Conservation (phyloP, 2,797 vertebrate genomes). For the Emys orbicularis region DNA sequence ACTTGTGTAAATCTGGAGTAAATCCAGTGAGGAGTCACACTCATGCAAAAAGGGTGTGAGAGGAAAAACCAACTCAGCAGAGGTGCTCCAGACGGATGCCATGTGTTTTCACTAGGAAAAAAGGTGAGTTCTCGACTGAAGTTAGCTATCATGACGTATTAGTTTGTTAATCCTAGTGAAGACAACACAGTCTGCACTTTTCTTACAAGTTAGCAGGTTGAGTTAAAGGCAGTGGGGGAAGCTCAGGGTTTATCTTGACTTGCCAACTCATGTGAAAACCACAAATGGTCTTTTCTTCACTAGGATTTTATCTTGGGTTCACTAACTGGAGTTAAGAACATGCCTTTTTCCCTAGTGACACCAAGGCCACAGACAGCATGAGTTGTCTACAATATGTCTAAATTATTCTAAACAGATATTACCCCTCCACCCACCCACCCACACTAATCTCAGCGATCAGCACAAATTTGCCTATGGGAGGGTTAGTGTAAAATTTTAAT, state of each 20-base stretch:
- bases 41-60: background rate
- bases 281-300: background rate
- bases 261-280: constrained; percentile 20
- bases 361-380: constrained; percentile 3
- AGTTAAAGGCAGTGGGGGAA: constrained; percentile 27
- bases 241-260: constrained; percentile 14
- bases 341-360: background rate
- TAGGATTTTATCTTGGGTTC: constrained; percentile 41
- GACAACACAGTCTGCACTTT: background rate
- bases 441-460: background rate
- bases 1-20: background rate
- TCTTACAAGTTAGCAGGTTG: constrained; percentile 14
- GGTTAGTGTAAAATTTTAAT: constrained; percentile 37
- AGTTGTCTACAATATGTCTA: constrained; percentile 38
- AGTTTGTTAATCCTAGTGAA: constrained; percentile 38
- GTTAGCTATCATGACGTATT: background rate
- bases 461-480: constrained; percentile 19
- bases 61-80: constrained; percentile 44
- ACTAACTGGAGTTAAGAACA: background rate
- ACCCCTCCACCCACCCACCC: fast-evolving
- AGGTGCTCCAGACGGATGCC: constrained; percentile 42
- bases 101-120: constrained; percentile 46
- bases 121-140: background rate
- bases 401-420: background rate
- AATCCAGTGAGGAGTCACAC: background rate